A percentile compares a stretch with the other conserved stretches of the same genome.
These are phyloP conservation scores for Pristionchus japonicus DNA, from an alignment of 2,888 invertebrate genomes.

Conservation along the genomic window DNA sequence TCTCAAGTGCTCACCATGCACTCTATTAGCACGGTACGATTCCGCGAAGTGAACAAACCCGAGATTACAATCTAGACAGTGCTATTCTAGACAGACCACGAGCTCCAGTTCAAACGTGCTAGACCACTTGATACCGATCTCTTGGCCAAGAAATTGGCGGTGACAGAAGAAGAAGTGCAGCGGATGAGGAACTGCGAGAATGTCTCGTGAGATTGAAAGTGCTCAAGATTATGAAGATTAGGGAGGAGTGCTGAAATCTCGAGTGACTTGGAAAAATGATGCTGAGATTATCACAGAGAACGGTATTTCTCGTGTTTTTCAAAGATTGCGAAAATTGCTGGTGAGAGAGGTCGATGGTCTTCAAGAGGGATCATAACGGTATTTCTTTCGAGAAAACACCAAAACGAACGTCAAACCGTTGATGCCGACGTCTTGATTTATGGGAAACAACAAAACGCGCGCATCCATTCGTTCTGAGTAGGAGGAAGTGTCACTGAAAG, in stretches of 20 bases:
- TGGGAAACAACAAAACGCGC: too few species aligned
- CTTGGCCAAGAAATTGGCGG: not conserved
- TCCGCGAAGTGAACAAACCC: not conserved
- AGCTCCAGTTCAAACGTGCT: not conserved
- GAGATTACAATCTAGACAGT: not conserved
- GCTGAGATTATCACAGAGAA: not conserved
- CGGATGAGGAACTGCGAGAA: not conserved
- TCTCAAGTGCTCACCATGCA: too few species aligned
- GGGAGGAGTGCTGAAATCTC: too few species aligned
- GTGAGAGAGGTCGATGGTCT: not conserved
- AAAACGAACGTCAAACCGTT: too few species aligned
- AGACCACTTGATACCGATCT: not conserved
- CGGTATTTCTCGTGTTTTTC: not conserved
- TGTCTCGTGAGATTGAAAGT: not conserved
- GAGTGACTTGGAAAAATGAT: not conserved
- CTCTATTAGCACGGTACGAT: too few species aligned
- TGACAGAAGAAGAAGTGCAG: not conserved
- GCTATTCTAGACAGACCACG: not conserved
- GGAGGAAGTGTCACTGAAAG: not conserved
- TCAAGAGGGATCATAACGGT: not conserved
- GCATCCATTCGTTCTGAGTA: not conserved
- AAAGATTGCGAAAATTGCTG: not conserved
- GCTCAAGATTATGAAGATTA: not conserved
- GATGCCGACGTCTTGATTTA: too few species aligned
- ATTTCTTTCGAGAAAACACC: too few species aligned